Base-by-base conservation (phyloP, 2,113 vertebrate species). In the Tringa solitaria region DNA sequence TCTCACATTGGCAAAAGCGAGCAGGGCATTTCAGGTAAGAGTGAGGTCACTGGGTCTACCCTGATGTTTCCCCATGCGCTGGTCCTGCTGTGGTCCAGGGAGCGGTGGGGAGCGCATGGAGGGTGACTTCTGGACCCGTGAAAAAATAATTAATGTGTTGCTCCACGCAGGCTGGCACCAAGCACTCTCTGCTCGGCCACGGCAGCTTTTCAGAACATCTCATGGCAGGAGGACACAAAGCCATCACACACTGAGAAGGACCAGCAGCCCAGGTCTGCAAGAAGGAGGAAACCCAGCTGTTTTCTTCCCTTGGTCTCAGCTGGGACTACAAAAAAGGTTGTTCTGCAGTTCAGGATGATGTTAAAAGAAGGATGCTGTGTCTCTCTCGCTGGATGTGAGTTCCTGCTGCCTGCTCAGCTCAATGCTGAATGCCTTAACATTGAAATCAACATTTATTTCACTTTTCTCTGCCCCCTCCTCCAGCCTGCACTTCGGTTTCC, bases 1-100 rank as follows among this genome's bases (percentile, higher is more conserved):
- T 78, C 19, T 19, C 32, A 77, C 6, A 14, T 19, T 14, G 41
- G 10, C 32, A 84, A 87, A 82, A 33, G 3, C 11, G 24, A 41
- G 48, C 7, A 41, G 23, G 37, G 30, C 12, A 24, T 78, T 48
- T 80, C 37, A 70, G 39, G 19, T 48, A n/a, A 10, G 6, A 41
- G 1, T 14, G 51, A n/a, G 19, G 28, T 8, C 41, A 2, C 4
- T 19, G 17, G 5, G 22, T 87, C 9, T 77, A 3, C 9, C 4
- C 27, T 46, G 50, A 21, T 0, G 0, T 24, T 84, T 17, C 45
- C 45, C 35, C 45, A 5, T 2, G 4, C 12, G 1, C 24, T n/a
- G 43, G 14, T 87, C n/a, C 68, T 59, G 54, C 74, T 2, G 13
- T 4, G 15, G 74, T 37, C 13, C 27, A 21, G 26, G 16, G 51